Conservation (phyloP, 2,797 vertebrate genomes). For the Darevskia mixta region DNA sequence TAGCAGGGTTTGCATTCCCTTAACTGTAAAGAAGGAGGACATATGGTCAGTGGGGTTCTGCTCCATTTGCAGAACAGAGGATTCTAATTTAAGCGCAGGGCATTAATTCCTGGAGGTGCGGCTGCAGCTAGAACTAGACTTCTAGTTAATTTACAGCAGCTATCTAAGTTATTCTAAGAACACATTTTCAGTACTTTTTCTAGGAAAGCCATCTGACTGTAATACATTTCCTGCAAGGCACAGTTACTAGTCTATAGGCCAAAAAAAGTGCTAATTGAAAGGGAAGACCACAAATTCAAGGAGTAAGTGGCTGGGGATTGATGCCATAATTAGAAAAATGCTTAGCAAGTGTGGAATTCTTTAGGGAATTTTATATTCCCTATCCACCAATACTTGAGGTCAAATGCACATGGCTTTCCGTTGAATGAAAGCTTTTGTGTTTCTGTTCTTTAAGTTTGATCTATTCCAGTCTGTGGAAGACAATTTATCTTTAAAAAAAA, state of each 20-base stretch:
- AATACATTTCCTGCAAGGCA: constrained; percentile 10
- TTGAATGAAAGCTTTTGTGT: constrained; percentile 2
- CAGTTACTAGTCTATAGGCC: constrained; percentile 24
- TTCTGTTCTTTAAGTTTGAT: neutral
- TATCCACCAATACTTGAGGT: neutral
- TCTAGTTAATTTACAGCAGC: neutral
- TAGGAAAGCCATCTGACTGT: neutral
- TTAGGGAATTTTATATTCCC: constrained; percentile 1
- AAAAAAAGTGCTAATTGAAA: constrained; percentile 29
- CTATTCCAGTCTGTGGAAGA: neutral
- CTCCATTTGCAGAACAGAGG: neutral
- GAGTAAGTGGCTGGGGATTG: neutral
- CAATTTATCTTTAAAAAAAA: neutral
- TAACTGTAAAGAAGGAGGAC: neutral
- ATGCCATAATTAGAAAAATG: constrained; percentile 17
- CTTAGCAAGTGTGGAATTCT: neutral
- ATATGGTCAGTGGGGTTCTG: neutral
- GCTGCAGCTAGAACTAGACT: neutral
- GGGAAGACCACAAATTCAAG: neutral
- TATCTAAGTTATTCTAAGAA: neutral
- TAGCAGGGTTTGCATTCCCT: neutral
- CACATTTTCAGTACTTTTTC: neutral
- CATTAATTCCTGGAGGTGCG: neutral
- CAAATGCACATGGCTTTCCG: neutral
- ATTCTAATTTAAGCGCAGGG: neutral